Evolutionary conservation across 2,797 vertebrate species (phyloP).

Genomic region (Trichosurus vulpecula): DNA sequence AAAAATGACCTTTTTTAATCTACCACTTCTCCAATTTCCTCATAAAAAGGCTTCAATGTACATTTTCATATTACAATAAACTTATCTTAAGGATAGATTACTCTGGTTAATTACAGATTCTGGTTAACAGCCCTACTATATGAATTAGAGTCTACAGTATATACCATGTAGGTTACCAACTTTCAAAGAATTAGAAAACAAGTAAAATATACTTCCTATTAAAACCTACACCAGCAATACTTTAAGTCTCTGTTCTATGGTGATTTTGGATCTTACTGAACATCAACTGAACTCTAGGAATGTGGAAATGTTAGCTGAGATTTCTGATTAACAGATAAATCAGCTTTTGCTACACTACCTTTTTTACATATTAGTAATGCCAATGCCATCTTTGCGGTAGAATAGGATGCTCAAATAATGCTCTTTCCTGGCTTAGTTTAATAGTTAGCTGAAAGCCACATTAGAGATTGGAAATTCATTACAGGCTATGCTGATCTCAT

Average conservation of each 20-base stretch:
- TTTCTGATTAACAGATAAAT: neutral
- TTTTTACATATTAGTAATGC: neutral
- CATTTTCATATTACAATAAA: neutral
- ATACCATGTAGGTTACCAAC: neutral
- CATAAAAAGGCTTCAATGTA: neutral
- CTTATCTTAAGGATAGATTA: neutral
- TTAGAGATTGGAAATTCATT: neutral
- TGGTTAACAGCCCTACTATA: neutral
- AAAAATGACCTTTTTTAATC: neutral
- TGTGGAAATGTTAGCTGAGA: neutral
- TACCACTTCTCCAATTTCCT: neutral
- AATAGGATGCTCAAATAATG: neutral
- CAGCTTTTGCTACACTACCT: neutral
- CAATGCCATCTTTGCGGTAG: too few relatives aligned
- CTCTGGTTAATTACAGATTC: conserved; percentile 6
- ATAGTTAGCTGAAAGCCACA: neutral
- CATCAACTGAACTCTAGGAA: neutral
- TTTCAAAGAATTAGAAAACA: conserved; percentile 38
- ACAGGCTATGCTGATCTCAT: neutral
- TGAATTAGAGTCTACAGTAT: neutral
- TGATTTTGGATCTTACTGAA: neutral
- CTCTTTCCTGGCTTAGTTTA: neutral
- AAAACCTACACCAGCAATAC: neutral
- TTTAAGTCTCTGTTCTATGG: neutral
- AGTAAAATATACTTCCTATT: neutral